Percentiles rank a stretch among this genome's conserved stretches.
Conservation (phyloP, 2,888 invertebrate genomes). For the Scaptomyza tumidula region DNA sequence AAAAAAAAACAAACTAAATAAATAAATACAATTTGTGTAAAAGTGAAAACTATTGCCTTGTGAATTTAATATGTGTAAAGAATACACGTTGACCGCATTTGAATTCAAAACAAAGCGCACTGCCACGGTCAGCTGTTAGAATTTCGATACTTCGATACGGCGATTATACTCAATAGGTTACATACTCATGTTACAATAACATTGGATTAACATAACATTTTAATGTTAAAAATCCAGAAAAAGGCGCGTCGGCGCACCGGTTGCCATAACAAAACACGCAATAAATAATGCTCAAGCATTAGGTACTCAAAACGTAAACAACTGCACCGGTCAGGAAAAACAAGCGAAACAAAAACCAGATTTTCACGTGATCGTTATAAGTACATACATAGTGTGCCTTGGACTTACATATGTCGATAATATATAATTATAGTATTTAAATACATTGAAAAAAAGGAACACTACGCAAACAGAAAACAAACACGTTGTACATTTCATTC, state of each 20-base stretch:
- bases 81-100: background rate
- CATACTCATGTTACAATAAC: conserved; percentile 12
- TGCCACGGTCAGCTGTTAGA: background rate
- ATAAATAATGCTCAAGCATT: background rate
- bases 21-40: conserved; percentile 57
- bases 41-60: conserved; percentile 18
- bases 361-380: conserved; percentile 29
- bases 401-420: conserved; percentile 46
- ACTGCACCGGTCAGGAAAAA: conserved; percentile 22
- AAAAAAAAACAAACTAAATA: conserved; percentile 42
- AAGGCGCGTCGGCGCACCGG: conserved; percentile 56
- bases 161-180: conserved; percentile 11
- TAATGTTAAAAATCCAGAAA: background rate
- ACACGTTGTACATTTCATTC: conserved; percentile 62
- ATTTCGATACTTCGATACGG: conserved; percentile 17
- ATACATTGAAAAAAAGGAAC: conserved; percentile 70
- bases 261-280: conserved; percentile 50
- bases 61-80: conserved; percentile 4
- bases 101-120: conserved; percentile 9
- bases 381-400: conserved; percentile 49
- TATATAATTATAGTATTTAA: conserved; percentile 65
- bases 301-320: conserved; percentile 13
- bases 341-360: conserved; percentile 8
- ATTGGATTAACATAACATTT: conserved; percentile 30
- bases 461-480: conserved; percentile 68